These are phyloP conservation scores for Okapia johnstoni DNA, from an alignment of 2,113 vertebrate species.

Conservation along the genomic window DNA sequence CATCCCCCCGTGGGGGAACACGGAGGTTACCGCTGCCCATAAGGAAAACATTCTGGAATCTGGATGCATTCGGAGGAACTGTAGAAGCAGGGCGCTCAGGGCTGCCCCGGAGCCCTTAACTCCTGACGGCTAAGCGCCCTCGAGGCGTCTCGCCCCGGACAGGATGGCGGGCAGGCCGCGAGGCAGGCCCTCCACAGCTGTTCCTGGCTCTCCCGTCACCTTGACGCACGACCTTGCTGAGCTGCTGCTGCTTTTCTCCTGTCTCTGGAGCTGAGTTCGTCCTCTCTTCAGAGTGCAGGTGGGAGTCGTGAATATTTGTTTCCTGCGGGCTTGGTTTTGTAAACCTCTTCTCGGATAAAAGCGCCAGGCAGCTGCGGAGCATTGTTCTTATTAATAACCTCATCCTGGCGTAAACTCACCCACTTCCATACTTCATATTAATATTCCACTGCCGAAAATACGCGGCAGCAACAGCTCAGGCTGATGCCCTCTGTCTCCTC, in stretches of 20 bases:
- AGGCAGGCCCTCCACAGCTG: neutral
- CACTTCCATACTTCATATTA: neutral
- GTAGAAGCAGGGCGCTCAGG: neutral
- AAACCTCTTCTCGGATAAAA: neutral
- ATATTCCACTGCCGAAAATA: constrained; percentile 2
- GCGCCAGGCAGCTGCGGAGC: constrained; percentile 28
- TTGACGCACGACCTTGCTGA: constrained; percentile 32
- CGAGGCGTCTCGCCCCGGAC: fast-evolving
- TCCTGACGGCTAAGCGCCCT: neutral
- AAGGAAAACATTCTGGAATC: neutral
- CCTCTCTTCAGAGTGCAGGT: constrained; percentile 39
- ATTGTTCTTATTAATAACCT: constrained; percentile 48
- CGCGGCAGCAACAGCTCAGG: neutral
- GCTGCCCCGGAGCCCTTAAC: neutral
- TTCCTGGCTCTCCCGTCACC: neutral
- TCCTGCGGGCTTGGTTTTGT: constrained; percentile 44
- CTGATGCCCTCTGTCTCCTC: neutral
- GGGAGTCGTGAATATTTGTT: constrained; percentile 44
- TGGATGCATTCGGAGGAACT: neutral
- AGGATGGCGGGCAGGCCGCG: neutral
- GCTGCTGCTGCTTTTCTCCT: neutral
- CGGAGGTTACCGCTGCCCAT: neutral
- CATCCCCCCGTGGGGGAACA: fast-evolving
- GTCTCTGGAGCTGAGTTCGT: neutral
- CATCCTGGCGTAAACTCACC: neutral